Conservation (phyloP, 1,140 invertebrate genomes). For the Mya arenaria region DNA sequence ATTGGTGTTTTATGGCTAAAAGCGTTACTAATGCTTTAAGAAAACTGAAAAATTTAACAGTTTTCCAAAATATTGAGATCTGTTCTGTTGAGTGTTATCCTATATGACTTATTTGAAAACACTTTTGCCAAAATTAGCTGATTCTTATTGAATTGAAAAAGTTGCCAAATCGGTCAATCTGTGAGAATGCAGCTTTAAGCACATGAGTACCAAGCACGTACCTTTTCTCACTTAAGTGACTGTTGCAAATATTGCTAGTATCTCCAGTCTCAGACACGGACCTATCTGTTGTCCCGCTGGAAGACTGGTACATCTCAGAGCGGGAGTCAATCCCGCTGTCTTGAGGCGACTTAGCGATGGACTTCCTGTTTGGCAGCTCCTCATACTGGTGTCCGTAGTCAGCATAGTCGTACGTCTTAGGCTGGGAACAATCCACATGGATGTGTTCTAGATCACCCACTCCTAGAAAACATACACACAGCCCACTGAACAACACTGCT, state of each 20-base stretch:
- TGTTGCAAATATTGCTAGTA: conserved; percentile 10
- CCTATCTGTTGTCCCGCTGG: conserved; percentile 36
- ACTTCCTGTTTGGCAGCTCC: conserved; percentile 47
- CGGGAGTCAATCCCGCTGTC: conserved; percentile 37
- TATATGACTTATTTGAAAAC: no score
- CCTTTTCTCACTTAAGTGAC: conserved; percentile 40
- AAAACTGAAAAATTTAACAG: no score
- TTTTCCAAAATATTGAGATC: no score
- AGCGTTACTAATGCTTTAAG: no score
- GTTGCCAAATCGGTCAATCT: no score
- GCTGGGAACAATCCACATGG: conserved; percentile 34
- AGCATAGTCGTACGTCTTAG: conserved; percentile 51
- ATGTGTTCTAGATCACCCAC: conserved; percentile 44
- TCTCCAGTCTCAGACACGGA: conserved; percentile 33
- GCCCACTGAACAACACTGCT: not conserved
- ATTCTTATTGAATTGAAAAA: not conserved
- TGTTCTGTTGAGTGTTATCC: no score
- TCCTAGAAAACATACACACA: conserved; percentile 9
- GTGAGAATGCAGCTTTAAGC: no score
- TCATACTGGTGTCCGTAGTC: conserved; percentile 56
- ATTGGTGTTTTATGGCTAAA: no score
- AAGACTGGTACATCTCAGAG: conserved; percentile 40
- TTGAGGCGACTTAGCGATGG: conserved; percentile 27
- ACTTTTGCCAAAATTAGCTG: not conserved
- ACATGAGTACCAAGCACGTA: not conserved